phyloP scores from a whole-genome alignment of 1,140 invertebrate genomes.

The Ips typographus region DNA sequence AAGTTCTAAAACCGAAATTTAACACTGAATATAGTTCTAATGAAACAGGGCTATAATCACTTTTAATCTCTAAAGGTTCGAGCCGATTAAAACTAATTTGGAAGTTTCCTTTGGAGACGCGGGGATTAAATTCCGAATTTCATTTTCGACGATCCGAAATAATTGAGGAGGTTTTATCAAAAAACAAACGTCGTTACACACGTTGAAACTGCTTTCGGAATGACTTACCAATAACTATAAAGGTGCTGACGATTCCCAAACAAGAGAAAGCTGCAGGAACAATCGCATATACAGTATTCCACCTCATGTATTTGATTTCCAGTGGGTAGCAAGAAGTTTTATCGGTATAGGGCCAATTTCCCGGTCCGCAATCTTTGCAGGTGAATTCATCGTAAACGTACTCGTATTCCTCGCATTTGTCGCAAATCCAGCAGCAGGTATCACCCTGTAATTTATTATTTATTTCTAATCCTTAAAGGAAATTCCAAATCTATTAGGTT shows the following conservation, averaged over 20 bases:
- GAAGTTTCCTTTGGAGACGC: neutral
- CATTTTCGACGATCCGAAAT: no score
- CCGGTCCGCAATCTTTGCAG: constrained; percentile 64
- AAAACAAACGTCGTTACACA: no score
- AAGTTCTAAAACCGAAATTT: no score
- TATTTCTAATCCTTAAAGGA: neutral
- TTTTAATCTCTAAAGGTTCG: no score
- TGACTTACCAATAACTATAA: constrained; percentile 57
- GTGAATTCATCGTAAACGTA: constrained; percentile 69
- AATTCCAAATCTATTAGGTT: neutral
- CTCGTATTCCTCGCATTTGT: constrained; percentile 67
- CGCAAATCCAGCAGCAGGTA: constrained; percentile 78
- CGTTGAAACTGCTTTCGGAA: neutral
- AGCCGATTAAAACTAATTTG: neutral
- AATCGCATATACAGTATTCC: constrained; percentile 67
- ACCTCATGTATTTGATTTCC: constrained; percentile 54
- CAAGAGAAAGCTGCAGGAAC: constrained; percentile 65
- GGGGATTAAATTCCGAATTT: no score
- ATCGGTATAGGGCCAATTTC: constrained; percentile 63
- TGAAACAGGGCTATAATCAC: no score
- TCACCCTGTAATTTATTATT: constrained; percentile 53
- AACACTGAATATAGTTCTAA: no score
- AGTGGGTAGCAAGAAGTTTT: constrained; percentile 60
- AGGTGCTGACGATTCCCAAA: constrained; percentile 68
- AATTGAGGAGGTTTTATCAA: no score